Conservation (phyloP, 2,888 invertebrate genomes). For the Theretra japonica region DNA sequence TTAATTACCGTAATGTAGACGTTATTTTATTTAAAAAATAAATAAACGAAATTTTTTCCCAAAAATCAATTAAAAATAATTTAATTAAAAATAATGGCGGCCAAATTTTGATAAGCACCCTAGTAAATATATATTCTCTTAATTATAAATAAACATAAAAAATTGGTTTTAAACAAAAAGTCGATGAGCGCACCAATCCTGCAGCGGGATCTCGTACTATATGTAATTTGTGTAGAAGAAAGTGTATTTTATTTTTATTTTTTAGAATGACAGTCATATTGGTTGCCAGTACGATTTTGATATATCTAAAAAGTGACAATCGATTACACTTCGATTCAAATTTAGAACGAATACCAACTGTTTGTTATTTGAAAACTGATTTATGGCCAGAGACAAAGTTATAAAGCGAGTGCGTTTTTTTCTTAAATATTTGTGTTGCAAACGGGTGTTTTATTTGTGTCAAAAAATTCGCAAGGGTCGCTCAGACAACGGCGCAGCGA, state of each 20-base stretch:
- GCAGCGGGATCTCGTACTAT: too few species aligned
- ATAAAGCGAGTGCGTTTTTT: constrained; percentile 69
- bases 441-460: constrained; percentile 84
- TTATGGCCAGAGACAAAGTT: constrained; percentile 79
- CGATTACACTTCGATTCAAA: constrained; percentile 76
- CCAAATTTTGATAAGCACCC: too few species aligned
- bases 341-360: constrained; percentile 68
- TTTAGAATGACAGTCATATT: background rate
- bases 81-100: too few species aligned
- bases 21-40: too few species aligned
- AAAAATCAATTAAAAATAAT: too few species aligned
- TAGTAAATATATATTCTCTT: too few species aligned
- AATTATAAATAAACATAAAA: too few species aligned
- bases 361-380: constrained; percentile 78
- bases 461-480: constrained; percentile 81
- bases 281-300: too few species aligned
- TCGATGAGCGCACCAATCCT: too few species aligned
- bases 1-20: too few species aligned
- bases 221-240: background rate
- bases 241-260: background rate
- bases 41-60: too few species aligned
- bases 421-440: constrained; percentile 80
- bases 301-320: constrained; percentile 39
- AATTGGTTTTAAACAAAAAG: too few species aligned
- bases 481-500: constrained; percentile 67